Evolutionary conservation across 2,113 vertebrate genomes (phyloP), one percentile per base, ranked within the genome.

Genomic region (Anoura caudifer): DNA sequence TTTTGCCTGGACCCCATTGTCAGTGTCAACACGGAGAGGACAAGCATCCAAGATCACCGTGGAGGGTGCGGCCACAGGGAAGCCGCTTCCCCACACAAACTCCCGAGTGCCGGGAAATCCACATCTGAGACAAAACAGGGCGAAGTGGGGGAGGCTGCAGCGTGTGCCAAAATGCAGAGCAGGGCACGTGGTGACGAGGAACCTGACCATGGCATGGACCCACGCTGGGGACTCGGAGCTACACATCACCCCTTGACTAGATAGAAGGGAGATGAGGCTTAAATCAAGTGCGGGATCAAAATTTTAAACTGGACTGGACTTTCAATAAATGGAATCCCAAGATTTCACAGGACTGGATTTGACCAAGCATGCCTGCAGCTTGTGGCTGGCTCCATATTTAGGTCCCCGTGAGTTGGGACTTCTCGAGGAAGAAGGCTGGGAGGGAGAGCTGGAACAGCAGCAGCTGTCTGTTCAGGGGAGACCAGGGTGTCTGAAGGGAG

Each of bases 301-400:
- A n/a, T 69, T 43, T 89, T 33, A 70, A 88, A 43, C 20, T 1
- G n/a, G 4, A 63, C 16, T 70, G 79, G 70, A 22, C 63, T 54
- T 54, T 26, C 31, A 63, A 63, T 36, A 16, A 73, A 22, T 9
- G 45, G 26, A 54, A 75, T 31, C 76, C 36, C 31, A 16, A 41
- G 31, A 76, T 15, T 26, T 52, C 41, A 52, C 2, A 4, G 36
- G 73, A 38, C 2, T 9, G n/a, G 20, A 43, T 61, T 10, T 59
- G 63, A 72, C n/a, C 14, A 50, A 47, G 20, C 52, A 3, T 0
- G 6, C 38, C 3, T 63, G 38, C 10, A 54, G 43, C 87, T 15
- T 1, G 0, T 1, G 19, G 14, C 1, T 16, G 45, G 45, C 16
- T n/a, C 50, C 33, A 0, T 7, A 43, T 38, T 26, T 12, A 16